Percentiles rank a stretch among this genome's conserved stretches.
phyloP scores from a whole-genome alignment of 2,113 vertebrate genomes.

The Nycticebus coucang region DNA sequence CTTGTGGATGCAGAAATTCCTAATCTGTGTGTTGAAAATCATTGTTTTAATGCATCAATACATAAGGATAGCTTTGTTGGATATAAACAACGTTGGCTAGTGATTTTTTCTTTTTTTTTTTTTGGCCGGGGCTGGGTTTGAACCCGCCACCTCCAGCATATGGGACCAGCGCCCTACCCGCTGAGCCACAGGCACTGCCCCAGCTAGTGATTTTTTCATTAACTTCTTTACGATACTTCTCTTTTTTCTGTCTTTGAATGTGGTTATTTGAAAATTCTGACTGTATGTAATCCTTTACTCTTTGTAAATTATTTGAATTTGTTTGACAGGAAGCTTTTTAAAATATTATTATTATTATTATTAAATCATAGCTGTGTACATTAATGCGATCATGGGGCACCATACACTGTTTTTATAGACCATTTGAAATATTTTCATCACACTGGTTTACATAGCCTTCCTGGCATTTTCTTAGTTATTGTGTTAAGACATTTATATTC shows the following conservation, averaged over 20 bases:
- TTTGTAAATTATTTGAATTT: not conserved
- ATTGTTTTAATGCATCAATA: not conserved
- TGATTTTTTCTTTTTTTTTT: not conserved
- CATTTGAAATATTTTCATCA: no score
- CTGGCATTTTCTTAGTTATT: no score
- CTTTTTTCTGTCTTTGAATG: not conserved
- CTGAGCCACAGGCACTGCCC: no score
- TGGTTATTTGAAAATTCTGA: not conserved
- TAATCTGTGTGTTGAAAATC: not conserved
- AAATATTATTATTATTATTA: no score
- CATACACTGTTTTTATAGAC: no score
- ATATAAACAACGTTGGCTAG: not conserved
- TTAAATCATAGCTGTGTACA: no score
- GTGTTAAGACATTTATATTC: no score
- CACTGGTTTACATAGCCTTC: no score
- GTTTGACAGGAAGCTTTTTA: not conserved
- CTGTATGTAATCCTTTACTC: not conserved
- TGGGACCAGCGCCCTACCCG: no score
- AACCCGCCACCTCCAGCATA: no score
- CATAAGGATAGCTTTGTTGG: not conserved
- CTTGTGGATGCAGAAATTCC: not conserved
- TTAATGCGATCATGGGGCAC: no score
- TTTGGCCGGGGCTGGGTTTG: no score
- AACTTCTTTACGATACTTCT: not conserved
- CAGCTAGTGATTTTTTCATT: not conserved